Evolutionary conservation across 2,797 vertebrate genomes (phyloP).

Genomic region (Malacoraja senta): DNA sequence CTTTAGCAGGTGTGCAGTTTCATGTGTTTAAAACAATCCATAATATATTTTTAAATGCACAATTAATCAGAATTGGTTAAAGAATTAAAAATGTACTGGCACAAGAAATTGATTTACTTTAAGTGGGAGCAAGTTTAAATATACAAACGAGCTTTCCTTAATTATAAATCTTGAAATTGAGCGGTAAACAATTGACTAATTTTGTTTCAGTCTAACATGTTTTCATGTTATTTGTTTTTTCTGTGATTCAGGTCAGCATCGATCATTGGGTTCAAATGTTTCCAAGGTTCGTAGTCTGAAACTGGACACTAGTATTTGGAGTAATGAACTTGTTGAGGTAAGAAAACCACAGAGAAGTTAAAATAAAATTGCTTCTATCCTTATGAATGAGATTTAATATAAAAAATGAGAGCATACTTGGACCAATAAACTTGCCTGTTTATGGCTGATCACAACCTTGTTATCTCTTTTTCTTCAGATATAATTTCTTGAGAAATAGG

Average conservation of each 20-base stretch:
- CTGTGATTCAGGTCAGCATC: slow-evolving; percentile 74
- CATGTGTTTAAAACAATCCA: background rate
- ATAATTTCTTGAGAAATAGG: background rate
- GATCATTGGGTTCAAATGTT: slow-evolving; percentile 78
- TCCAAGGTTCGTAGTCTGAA: slow-evolving; percentile 90
- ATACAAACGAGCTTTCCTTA: background rate
- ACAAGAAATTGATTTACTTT: background rate
- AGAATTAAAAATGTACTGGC: background rate
- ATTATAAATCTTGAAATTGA: background rate
- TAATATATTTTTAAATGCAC: too few species aligned
- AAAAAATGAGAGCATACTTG: background rate
- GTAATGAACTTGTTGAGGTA: slow-evolving; percentile 93
- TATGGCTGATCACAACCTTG: background rate
- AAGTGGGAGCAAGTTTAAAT: background rate
- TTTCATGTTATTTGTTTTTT: slow-evolving; percentile 23
- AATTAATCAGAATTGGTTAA: background rate
- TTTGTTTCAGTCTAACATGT: background rate
- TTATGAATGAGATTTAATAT: background rate
- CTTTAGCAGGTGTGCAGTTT: background rate
- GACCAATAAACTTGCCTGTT: background rate
- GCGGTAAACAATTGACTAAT: background rate
- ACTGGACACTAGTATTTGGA: slow-evolving; percentile 90
- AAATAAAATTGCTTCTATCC: background rate
- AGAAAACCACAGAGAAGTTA: background rate
- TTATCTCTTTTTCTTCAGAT: background rate